Evolutionary conservation across 2,113 vertebrate species (phyloP).

Genomic region (Pyrgilauda ruficollis): DNA sequence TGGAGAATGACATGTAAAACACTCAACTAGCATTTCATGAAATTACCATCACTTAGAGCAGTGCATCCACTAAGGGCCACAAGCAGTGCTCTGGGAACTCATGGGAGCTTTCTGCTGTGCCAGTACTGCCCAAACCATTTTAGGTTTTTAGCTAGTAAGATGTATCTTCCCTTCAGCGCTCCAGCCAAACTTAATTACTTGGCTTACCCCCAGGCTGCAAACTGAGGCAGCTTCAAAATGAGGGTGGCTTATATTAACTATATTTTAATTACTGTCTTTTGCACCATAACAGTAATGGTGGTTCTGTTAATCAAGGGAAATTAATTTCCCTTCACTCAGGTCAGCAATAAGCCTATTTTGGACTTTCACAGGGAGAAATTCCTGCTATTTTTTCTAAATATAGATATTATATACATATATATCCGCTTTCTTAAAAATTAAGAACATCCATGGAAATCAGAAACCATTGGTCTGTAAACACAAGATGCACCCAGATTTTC

Average conservation of each 20-base stretch:
- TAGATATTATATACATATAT: too few relatives aligned
- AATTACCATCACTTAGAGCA: not conserved
- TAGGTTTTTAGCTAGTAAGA: not conserved
- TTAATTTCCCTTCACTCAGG: not conserved
- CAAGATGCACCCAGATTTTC: not conserved
- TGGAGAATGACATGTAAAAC: not conserved
- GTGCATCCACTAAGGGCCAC: not conserved
- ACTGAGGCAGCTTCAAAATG: slow-evolving; percentile 15
- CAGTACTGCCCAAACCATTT: not conserved
- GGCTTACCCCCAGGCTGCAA: not conserved
- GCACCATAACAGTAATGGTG: not conserved
- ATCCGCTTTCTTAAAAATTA: not conserved
- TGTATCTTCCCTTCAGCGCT: not conserved
- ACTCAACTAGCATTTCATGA: not conserved
- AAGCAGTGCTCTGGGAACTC: not conserved
- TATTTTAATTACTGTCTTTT: slow-evolving; percentile 42
- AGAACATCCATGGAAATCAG: not conserved
- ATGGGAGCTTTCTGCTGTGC: not conserved
- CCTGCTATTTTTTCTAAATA: not conserved
- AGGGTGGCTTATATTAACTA: slow-evolving; percentile 30
- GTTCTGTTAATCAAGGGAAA: not conserved
- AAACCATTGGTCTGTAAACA: not conserved
- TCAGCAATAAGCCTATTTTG: not conserved
- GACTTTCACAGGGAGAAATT: not conserved
- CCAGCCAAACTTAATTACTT: slow-evolving; percentile 27